Percentiles rank a stretch among this genome's conserved stretches.
phyloP scores from a whole-genome alignment of 2,888 invertebrate genomes.

The Drosophila pegasa region DNA sequence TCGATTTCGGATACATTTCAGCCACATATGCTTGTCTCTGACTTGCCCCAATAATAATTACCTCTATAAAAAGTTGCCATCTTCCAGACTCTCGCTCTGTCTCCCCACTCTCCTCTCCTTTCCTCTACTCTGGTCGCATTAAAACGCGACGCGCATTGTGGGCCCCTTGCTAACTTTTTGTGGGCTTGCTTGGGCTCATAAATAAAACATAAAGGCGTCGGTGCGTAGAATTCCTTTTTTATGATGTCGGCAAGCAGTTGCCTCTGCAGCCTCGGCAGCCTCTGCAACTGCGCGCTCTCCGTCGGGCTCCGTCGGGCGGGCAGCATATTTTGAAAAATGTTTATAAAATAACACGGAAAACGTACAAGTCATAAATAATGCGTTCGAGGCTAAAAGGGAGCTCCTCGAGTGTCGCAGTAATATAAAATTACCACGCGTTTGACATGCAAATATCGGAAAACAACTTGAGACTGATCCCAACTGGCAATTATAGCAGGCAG shows the following conservation, averaged over 20 bases:
- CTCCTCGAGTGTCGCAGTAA: constrained; percentile 63
- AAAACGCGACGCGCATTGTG: constrained; percentile 67
- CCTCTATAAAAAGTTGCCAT: constrained; percentile 52
- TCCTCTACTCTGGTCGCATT: constrained; percentile 45
- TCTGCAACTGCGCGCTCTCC: constrained; percentile 10
- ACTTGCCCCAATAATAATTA: constrained; percentile 36
- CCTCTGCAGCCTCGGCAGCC: constrained; percentile 43
- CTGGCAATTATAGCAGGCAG: constrained; percentile 39
- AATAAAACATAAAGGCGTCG: constrained; percentile 76
- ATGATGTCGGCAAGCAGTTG: constrained; percentile 68
- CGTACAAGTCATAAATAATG: constrained; percentile 81
- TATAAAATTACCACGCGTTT: constrained; percentile 74
- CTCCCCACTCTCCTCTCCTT: background rate
- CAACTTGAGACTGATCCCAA: constrained; percentile 39
- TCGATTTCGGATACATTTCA: constrained; percentile 47
- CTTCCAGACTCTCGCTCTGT: constrained; percentile 10
- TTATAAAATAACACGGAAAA: constrained; percentile 77
- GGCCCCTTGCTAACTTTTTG: constrained; percentile 55
- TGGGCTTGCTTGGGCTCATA: constrained; percentile 65
- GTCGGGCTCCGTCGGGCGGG: constrained; percentile 29
- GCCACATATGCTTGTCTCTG: constrained; percentile 23
- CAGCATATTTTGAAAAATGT: constrained; percentile 78
- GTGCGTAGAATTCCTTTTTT: constrained; percentile 67
- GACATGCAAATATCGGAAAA: constrained; percentile 73
- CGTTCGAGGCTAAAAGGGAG: constrained; percentile 44